Base-by-base conservation (phyloP, 2,797 vertebrate species). In the Manis crassicaudata region DNA sequence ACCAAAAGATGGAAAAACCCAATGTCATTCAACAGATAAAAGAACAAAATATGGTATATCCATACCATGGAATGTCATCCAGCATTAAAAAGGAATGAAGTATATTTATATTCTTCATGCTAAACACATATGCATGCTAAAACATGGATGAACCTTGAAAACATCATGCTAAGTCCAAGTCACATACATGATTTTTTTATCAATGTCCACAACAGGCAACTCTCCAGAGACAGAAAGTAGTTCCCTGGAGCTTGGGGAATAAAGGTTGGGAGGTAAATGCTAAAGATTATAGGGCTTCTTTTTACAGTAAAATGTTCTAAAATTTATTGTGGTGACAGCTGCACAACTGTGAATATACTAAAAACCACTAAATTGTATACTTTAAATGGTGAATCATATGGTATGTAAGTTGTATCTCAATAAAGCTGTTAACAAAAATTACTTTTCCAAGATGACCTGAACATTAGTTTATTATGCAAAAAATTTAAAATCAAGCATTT, bases 401-500 rank as follows among this genome's bases (percentile, higher is more conserved):
- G 32, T 32, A 62, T 46, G 13, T 46, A 5, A 91, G 73, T 70
- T 75, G 14, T 29, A 54, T 68, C 21, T 91, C 76, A 83, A 60
- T 58, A 67, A 82, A 82, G 29, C 23, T 87, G 17, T 43, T 65
- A 82, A 3, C 75, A n/a, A 79, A 88, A 67, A 29, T 46, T 60
- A 84, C 18, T 54, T 75, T 80, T 60, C 58, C 68, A 75, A 73
- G 87, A 84, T 21, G 16, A 70, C 14, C 67, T 82, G 17, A 76
- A 87, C 37, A 76, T 88, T 77, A 73, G 21, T 63, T 81, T 81
- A 76, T 8, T 13, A 89, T 32, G 32, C 10, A 73, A 54, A 63
- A 81, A 79, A 63, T 92, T 62, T 92, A 62, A 79, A 70, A 60
- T 50, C 20, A 79, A 87, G 62, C 35, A 67, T 70, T 84, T 89